Evolutionary conservation across 2,797 vertebrate species (phyloP).

Genomic region (Microctenopoma stevenorrisi): DNA sequence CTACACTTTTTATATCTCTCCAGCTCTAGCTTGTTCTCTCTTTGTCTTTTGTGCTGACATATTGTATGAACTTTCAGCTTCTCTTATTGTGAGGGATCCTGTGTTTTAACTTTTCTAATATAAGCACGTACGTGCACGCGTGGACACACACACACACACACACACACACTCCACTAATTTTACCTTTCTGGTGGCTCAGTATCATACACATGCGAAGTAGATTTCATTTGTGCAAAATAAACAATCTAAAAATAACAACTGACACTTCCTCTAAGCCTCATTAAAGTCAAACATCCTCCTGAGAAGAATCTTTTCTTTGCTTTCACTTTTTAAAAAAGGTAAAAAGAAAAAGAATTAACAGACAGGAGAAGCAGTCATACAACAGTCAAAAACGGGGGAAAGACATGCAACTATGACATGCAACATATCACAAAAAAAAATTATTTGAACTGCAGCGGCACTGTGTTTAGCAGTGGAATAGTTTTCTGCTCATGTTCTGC

Average conservation of each 20-base stretch:
- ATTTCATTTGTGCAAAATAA: slow-evolving; percentile 11
- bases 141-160: slow-evolving; percentile 3
- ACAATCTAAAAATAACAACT: background rate
- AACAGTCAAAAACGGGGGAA: background rate
- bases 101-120: slow-evolving; percentile 47
- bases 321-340: background rate
- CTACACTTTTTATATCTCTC: slow-evolving; percentile 21
- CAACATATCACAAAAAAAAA: background rate
- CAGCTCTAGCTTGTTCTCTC: too few relatives aligned
- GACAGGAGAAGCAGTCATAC: too few relatives aligned
- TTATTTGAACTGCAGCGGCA: background rate
- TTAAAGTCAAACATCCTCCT: background rate
- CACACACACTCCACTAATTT: slow-evolving; percentile 11
- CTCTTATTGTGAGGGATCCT: slow-evolving; percentile 53
- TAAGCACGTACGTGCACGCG: slow-evolving; percentile 3
- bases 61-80: slow-evolving; percentile 59
- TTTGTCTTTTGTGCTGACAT: slow-evolving; percentile 63
- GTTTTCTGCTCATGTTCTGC: background rate
- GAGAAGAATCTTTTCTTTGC: background rate
- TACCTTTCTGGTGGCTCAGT: slow-evolving; percentile 3
- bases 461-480: background rate
- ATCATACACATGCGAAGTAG: background rate
- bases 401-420: background rate
- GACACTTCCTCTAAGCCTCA: background rate
- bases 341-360: too few relatives aligned